Evolutionary conservation across 1,140 invertebrate species (phyloP), one percentile per base, ranked within the genome.

Genomic region (Diorhabda elongata): DNA sequence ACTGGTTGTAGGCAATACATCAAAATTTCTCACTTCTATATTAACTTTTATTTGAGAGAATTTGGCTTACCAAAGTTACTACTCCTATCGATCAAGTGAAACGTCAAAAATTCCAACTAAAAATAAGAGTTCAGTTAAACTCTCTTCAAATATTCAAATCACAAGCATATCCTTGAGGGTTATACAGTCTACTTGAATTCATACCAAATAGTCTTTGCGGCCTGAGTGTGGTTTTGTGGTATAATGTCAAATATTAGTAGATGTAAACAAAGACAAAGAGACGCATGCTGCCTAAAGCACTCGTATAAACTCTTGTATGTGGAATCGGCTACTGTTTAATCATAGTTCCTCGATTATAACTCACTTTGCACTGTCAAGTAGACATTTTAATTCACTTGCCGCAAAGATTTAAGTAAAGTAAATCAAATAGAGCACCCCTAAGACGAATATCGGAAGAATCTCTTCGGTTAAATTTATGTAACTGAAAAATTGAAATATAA

Each of bases 251-350:
- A 76, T 71, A 76, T 69, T 64, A 66, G 65, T 59, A 67, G 61
- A 73, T 70, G 64, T 70, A 70, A 73, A 70, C 68, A 69, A 66
- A 71, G 74, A 75, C 74, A 75, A 75, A 75, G 74, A 66, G 69
- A 75, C 72, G 65, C 71, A 75, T 75, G 69, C 57, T 70, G 62
- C 74, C 72, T 45, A 63, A 69, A 73, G 74, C 72, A 73, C 65
- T 71, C 66, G 60, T 66, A 58, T 64, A 71, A 61, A 71, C 65
- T 67, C 61, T 62, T 67, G 65, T 64, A 64, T 71, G 69, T 63
- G 66, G 69, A 44, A 62, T 62, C 11, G 61, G 42, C 61, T 44
- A 44, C 61, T 44, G 61, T 62, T 62, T 52, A n/a, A 52, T 52
- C 47, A 52, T 52, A 52, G 47, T 52, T 6, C 47, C 47, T 52